Evolutionary conservation across 2,888 invertebrate genomes (phyloP).

Genomic region (Cheilosia scutellata): DNA sequence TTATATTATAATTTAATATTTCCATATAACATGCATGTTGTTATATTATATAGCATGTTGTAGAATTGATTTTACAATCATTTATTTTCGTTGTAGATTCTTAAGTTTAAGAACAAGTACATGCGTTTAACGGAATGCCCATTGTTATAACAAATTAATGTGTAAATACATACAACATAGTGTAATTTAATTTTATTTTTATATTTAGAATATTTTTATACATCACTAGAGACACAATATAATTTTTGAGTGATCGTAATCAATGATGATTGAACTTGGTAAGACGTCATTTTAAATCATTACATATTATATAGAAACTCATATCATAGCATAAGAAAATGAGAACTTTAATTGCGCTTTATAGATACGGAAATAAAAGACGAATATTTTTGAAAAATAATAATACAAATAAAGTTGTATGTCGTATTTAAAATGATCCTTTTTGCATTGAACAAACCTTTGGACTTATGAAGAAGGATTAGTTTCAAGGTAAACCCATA

Average conservation of each 20-base stretch:
- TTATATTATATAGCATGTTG: constrained; percentile 76
- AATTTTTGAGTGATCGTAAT: constrained; percentile 41
- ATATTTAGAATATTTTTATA: constrained; percentile 67
- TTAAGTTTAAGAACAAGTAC: constrained; percentile 25
- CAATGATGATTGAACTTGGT: constrained; percentile 25
- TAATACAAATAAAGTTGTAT: not conserved
- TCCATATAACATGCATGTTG: constrained; percentile 70
- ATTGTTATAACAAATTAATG: constrained; percentile 21
- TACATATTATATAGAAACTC: constrained; percentile 63
- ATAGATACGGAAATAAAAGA: constrained; percentile 14
- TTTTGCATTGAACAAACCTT: not conserved
- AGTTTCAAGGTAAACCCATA: too few species aligned
- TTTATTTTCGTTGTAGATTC: constrained; percentile 43
- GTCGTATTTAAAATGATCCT: not conserved
- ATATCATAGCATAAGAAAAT: constrained; percentile 60
- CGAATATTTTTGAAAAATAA: constrained; percentile 11
- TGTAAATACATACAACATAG: constrained; percentile 66
- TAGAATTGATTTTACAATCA: constrained; percentile 53
- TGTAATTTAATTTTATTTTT: constrained; percentile 67
- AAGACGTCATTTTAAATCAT: constrained; percentile 61
- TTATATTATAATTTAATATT: constrained; percentile 48
- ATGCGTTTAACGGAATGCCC: constrained; percentile 47
- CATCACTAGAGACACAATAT: constrained; percentile 50
- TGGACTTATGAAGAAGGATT: not conserved
- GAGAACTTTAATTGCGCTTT: constrained; percentile 32